Conservation (phyloP, 2,888 invertebrate genomes). For the Andrena chrysosceles region DNA sequence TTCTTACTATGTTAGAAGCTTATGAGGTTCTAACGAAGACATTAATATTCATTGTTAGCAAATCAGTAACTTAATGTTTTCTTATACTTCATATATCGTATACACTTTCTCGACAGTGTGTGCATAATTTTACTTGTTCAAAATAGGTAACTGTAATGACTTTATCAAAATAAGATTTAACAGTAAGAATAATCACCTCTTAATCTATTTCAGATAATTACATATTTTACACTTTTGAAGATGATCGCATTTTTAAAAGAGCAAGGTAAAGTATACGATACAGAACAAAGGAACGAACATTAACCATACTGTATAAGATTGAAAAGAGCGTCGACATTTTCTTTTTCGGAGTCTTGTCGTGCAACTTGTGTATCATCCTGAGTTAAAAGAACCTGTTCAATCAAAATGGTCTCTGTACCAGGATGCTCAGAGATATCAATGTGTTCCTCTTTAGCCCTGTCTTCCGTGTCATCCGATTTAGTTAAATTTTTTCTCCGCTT, state of each 20-base stretch:
- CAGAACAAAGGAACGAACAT: slow-evolving; percentile 33
- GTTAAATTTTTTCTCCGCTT: slow-evolving; percentile 64
- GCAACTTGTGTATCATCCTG: slow-evolving; percentile 76
- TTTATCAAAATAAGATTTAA: slow-evolving; percentile 5
- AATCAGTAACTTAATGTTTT: neutral
- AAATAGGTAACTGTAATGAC: slow-evolving; percentile 1
- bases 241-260: neutral
- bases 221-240: neutral
- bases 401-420: slow-evolving; percentile 72
- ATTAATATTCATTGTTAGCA: neutral
- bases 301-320: slow-evolving; percentile 79
- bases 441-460: slow-evolving; percentile 48
- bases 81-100: neutral
- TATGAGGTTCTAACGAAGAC: neutral
- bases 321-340: slow-evolving; percentile 81
- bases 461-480: slow-evolving; percentile 37
- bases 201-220: neutral
- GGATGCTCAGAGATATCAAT: slow-evolving; percentile 58
- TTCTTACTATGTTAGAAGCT: neutral
- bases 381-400: slow-evolving; percentile 78
- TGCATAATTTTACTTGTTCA: neutral
- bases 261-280: neutral
- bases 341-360: slow-evolving; percentile 79
- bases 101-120: neutral
- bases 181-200: neutral